Conservation (phyloP, 2,797 vertebrate species). For the Peromyscus nudipes region DNA sequence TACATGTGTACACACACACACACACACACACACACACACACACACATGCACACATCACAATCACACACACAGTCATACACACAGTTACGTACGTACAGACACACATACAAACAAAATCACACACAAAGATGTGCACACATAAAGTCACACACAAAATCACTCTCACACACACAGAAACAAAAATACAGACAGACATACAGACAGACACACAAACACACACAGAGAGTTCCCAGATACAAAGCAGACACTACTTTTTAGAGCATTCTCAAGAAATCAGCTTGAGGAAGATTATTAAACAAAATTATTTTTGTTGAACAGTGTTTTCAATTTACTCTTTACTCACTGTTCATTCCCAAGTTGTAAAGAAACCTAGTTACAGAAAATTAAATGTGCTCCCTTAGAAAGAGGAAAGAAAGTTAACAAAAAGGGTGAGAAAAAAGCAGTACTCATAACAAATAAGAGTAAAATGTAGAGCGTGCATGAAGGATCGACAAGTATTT, state of each 20-base stretch:
- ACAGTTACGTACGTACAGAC: background rate
- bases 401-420: background rate
- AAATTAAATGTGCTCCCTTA: background rate
- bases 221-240: background rate
- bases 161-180: background rate
- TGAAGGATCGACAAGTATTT: background rate
- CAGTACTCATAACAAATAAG: background rate
- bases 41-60: background rate
- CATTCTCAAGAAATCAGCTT: background rate
- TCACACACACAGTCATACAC: background rate
- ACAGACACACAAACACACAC: background rate
- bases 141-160: background rate
- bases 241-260: background rate
- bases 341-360: background rate
- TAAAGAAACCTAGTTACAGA: background rate
- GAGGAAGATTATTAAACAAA: background rate
- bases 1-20: background rate
- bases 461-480: background rate
- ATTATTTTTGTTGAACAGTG: background rate
- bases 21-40: background rate
- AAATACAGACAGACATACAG: background rate
- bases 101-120: background rate
- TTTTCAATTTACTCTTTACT: slow-evolving; percentile 7
- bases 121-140: background rate
- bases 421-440: background rate